Conservation (phyloP, 2,797 vertebrate genomes). For the Nasua narica region DNA sequence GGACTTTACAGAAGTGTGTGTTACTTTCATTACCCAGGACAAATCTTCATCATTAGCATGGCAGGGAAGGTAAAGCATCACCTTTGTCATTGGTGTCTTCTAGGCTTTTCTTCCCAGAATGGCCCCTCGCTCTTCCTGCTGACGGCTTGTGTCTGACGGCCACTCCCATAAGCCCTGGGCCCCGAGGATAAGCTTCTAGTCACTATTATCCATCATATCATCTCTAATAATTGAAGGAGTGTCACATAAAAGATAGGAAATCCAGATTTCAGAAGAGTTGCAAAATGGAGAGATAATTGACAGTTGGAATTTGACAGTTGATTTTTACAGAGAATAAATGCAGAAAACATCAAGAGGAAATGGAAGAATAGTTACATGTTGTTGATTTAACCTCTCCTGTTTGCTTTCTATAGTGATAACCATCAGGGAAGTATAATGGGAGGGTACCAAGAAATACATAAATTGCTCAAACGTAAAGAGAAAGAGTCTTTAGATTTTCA, state of each 20-base stretch:
- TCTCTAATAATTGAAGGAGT: background rate
- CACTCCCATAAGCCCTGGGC: background rate
- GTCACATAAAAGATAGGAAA: conserved; percentile 8
- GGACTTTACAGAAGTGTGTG: background rate
- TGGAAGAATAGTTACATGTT: background rate
- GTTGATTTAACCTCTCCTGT: background rate
- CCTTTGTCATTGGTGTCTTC: background rate
- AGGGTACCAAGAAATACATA: background rate
- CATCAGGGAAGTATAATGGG: background rate
- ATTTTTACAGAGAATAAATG: background rate
- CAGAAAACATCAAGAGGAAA: background rate
- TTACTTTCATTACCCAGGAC: background rate
- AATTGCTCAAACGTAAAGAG: background rate
- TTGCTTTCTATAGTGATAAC: background rate
- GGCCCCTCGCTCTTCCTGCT: background rate
- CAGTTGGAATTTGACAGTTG: background rate
- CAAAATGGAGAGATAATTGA: background rate
- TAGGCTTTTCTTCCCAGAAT: background rate
- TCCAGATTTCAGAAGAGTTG: background rate
- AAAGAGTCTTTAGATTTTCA: background rate
- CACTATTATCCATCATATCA: background rate
- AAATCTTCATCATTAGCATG: background rate
- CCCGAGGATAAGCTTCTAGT: background rate
- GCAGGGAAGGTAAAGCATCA: background rate
- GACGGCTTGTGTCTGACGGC: background rate